Evolutionary conservation across 2,113 vertebrate genomes (phyloP).

Genomic region (Equus quagga): DNA sequence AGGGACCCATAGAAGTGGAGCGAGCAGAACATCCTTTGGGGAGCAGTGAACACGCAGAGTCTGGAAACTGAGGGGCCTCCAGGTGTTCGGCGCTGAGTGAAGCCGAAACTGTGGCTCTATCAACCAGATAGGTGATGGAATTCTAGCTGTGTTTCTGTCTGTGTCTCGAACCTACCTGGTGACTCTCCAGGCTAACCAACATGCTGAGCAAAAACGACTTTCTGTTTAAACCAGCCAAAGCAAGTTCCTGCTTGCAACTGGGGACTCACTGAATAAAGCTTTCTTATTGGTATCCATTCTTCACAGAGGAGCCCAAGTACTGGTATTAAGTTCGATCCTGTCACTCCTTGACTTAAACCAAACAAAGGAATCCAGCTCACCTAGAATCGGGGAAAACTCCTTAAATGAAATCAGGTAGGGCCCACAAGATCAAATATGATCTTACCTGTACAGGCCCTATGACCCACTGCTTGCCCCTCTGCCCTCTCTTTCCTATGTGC

Average conservation of each 20-base stretch:
- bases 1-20: not conserved
- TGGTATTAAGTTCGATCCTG: fast-evolving
- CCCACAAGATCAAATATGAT: not conserved
- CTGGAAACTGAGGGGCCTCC: fast-evolving
- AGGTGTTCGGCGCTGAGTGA: not conserved
- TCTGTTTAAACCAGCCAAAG: not conserved
- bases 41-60: not conserved
- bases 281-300: not conserved
- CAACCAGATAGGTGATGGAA: not conserved
- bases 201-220: not conserved
- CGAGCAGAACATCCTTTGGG: not conserved
- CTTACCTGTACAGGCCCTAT: fast-evolving
- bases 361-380: not conserved
- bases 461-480: not conserved
- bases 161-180: not conserved
- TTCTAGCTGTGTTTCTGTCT: not conserved
- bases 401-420: not conserved
- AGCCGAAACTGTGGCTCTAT: not conserved
- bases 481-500: not conserved
- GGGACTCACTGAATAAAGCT: not conserved
- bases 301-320: not conserved
- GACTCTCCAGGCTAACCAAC: not conserved
- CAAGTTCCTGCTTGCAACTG: not conserved
- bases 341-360: not conserved
- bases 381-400: not conserved